A percentile compares a stretch with the other conserved stretches of the same genome.
Conservation (phyloP, 2,113 vertebrate species). For the Aphelocoma coerulescens region DNA sequence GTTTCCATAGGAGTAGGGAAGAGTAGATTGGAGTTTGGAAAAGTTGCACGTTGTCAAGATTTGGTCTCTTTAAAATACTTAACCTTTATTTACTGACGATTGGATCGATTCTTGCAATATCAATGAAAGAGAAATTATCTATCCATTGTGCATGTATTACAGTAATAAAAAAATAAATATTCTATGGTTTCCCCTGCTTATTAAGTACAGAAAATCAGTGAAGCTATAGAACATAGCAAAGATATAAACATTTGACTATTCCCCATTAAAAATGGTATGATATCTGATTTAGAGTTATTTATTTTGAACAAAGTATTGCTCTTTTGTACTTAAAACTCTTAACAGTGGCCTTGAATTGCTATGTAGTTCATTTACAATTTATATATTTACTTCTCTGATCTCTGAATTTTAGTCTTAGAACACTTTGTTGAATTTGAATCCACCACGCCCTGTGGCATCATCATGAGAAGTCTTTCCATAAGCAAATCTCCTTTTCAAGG, state of each 20-base stretch:
- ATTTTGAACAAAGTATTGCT: background rate
- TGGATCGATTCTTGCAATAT: background rate
- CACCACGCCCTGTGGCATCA: background rate
- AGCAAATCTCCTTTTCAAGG: background rate
- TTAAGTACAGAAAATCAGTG: background rate
- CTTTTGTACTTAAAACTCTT: background rate
- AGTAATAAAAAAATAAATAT: background rate
- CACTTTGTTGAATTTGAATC: background rate
- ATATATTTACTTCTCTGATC: background rate
- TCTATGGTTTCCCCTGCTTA: accelerated
- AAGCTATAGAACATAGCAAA: background rate
- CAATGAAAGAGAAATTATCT: background rate
- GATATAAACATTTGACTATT: background rate
- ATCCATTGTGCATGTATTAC: background rate
- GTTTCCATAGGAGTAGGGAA: background rate
- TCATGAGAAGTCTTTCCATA: background rate
- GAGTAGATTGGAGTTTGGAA: background rate
- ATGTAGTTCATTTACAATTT: background rate
- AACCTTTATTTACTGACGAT: background rate
- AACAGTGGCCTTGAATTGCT: background rate
- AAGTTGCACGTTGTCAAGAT: background rate
- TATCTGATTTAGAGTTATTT: background rate
- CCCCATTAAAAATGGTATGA: background rate
- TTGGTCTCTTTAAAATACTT: background rate
- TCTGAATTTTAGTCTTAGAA: background rate